Evolutionary conservation across 1,140 invertebrate genomes (phyloP).

Genomic region (Drosophila biarmipes): DNA sequence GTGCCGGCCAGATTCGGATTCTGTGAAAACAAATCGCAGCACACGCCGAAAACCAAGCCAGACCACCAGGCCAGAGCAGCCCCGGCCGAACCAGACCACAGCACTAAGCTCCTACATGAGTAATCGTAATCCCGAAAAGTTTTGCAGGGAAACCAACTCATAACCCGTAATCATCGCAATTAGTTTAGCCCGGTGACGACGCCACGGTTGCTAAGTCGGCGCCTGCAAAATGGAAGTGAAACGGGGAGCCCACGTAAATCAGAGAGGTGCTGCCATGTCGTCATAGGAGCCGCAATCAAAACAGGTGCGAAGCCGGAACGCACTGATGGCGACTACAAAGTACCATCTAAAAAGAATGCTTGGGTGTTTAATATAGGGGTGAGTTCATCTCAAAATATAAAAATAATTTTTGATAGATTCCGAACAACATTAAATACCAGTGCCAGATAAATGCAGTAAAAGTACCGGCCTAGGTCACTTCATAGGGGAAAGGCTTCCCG

Average conservation of each 20-base stretch:
- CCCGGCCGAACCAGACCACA: conserved; percentile 21
- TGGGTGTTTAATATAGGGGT: too few species aligned
- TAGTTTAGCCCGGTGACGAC: conserved; percentile 42
- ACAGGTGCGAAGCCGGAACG: not conserved
- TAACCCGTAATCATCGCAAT: conserved; percentile 61
- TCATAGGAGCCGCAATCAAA: conserved; percentile 37
- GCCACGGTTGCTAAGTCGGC: conserved; percentile 32
- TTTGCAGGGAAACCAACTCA: conserved; percentile 53
- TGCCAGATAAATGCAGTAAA: too few species aligned
- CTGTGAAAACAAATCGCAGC: conserved; percentile 42
- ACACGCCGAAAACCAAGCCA: conserved; percentile 21
- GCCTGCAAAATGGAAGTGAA: conserved; percentile 14
- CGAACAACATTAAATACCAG: too few species aligned
- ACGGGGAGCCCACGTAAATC: conserved; percentile 13
- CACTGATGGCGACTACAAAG: conserved; percentile 2
- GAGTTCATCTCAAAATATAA: too few species aligned
- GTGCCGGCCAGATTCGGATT: conserved; percentile 18
- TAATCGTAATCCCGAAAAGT: conserved; percentile 60
- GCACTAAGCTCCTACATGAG: conserved; percentile 48
- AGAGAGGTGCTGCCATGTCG: conserved; percentile 23
- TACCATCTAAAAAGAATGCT: conserved; percentile 2
- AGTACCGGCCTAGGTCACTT: too few species aligned
- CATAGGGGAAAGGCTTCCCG: too few species aligned
- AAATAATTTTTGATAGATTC: too few species aligned
- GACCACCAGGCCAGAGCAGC: conserved; percentile 12